A percentile compares a stretch with the other conserved stretches of the same genome.
phyloP scores from a whole-genome alignment of 2,113 vertebrate species.

The Bubo scandiacus region DNA sequence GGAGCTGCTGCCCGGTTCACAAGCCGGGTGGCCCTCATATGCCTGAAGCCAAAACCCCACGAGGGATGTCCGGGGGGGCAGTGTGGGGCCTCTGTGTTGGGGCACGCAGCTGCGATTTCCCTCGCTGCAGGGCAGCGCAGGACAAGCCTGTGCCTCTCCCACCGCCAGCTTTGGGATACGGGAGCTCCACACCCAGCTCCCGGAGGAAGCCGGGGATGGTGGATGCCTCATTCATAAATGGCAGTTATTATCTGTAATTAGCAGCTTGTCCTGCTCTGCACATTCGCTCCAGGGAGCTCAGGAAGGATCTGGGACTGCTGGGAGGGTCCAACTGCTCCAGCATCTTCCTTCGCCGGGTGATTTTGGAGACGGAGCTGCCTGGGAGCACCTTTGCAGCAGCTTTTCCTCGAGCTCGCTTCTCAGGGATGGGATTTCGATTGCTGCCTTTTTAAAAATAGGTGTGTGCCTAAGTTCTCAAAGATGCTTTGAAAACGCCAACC shows the following conservation, averaged over 20 bases:
- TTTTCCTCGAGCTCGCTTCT: neutral
- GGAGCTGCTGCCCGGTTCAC: neutral
- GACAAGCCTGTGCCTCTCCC: neutral
- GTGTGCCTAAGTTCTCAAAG: neutral
- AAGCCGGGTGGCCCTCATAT: rapidly evolving
- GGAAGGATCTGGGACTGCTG: neutral
- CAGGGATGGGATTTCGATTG: rapidly evolving
- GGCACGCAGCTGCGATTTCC: neutral
- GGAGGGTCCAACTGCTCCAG: neutral
- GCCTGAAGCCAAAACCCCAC: neutral
- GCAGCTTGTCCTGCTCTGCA: neutral
- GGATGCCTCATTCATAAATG: neutral
- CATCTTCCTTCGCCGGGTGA: neutral
- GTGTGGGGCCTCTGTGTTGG: rapidly evolving
- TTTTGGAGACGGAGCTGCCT: neutral
- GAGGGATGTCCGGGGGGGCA: neutral
- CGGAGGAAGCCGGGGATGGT: rapidly evolving
- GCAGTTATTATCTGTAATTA: conserved; percentile 3
- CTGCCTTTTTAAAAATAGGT: no score
- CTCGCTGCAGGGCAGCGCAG: neutral
- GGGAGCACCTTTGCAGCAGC: rapidly evolving
- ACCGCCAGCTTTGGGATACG: neutral
- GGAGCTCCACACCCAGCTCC: neutral
- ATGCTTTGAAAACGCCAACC: neutral
- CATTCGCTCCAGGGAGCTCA: rapidly evolving